Evolutionary conservation across 2,113 vertebrate species (phyloP).

Genomic region (Phainopepla nitens): DNA sequence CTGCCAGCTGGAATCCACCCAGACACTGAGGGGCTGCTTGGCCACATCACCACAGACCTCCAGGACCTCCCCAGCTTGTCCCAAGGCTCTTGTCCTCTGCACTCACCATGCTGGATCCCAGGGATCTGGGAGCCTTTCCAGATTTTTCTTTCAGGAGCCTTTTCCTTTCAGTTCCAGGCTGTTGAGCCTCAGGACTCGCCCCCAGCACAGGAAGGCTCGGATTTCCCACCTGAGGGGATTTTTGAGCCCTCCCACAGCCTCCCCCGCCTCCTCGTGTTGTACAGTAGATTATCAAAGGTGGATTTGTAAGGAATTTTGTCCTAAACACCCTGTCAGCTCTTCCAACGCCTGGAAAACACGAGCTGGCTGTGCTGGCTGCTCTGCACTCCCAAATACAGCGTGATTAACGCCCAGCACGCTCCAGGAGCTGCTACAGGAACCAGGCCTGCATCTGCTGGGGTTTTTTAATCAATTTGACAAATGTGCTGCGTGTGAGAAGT

Average conservation of each 20-base stretch:
- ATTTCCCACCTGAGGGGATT: neutral
- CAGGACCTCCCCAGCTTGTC: neutral
- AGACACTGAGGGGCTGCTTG: neutral
- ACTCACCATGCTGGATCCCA: neutral
- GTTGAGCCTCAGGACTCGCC: neutral
- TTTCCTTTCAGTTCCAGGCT: neutral
- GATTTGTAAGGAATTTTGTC: neutral
- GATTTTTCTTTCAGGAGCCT: no score
- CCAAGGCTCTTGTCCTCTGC: neutral
- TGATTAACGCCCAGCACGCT: neutral
- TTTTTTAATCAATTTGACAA: neutral
- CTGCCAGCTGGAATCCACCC: neutral
- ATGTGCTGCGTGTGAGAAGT: neutral
- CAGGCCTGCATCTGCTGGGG: neutral
- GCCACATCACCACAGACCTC: neutral
- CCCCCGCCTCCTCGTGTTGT: neutral
- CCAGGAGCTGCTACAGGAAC: neutral
- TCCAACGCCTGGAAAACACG: neutral
- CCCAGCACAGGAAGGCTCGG: rapidly evolving
- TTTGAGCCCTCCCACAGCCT: neutral
- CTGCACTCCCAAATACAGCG: neutral
- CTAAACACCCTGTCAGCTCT: neutral
- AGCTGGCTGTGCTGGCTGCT: neutral
- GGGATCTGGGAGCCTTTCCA: neutral
- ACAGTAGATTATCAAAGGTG: neutral